Percentiles rank a stretch among this genome's conserved stretches.
phyloP scores from a whole-genome alignment of 2,113 vertebrate genomes.

The Leptocoma aspasia region DNA sequence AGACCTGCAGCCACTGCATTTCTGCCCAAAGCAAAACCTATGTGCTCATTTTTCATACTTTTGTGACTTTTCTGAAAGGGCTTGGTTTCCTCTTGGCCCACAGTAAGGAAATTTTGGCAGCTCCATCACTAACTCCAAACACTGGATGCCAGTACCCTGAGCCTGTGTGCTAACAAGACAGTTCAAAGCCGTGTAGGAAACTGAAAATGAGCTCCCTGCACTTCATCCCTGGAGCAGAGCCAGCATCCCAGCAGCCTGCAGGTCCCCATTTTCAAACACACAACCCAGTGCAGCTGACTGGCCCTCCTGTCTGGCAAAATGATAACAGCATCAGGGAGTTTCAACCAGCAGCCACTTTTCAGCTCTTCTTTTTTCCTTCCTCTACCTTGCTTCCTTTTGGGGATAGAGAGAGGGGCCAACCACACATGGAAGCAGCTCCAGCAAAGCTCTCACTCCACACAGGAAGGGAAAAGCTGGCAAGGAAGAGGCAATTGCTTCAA shows the following conservation, averaged over 20 bases:
- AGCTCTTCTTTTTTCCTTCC: neutral
- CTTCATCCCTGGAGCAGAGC: neutral
- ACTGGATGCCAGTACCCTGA: neutral
- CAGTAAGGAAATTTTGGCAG: neutral
- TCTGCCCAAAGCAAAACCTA: neutral
- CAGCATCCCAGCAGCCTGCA: neutral
- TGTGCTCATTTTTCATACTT: neutral
- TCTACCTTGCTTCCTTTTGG: neutral
- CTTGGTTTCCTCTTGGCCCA: neutral
- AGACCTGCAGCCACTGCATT: neutral
- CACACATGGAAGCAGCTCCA: accelerated
- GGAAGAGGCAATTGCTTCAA: neutral
- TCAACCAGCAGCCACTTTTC: neutral
- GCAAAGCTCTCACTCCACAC: neutral
- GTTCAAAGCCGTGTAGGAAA: neutral
- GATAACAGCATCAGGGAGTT: neutral
- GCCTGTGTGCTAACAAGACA: neutral
- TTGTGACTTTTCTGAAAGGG: neutral
- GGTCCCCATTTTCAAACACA: neutral
- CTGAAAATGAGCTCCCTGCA: neutral
- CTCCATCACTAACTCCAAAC: neutral
- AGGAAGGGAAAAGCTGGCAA: neutral
- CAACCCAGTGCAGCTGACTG: neutral
- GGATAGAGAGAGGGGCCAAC: neutral
- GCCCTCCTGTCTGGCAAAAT: neutral